These are phyloP conservation scores for Cardinalis cardinalis DNA, from an alignment of 2,113 vertebrate species.

Conservation along the genomic window DNA sequence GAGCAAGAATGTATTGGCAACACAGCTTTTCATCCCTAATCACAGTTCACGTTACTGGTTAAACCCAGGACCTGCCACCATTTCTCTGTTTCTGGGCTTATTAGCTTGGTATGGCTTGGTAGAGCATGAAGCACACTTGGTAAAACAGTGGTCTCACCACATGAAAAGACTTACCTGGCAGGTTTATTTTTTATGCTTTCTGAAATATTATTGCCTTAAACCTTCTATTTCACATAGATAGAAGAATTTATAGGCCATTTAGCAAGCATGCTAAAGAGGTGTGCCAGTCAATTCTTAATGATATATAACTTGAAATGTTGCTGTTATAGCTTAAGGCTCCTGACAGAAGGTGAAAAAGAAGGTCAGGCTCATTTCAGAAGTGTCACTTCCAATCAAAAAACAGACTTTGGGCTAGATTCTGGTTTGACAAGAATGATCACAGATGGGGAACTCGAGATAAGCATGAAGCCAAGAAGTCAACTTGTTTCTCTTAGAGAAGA, in stretches of 20 bases:
- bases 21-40: not conserved
- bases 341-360: conserved; percentile 45
- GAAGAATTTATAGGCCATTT: conserved; percentile 24
- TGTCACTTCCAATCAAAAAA: conserved; percentile 38
- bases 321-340: conserved; percentile 26
- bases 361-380: conserved; percentile 43
- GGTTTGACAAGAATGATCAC: conserved; percentile 14
- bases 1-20: not conserved
- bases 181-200: conserved; percentile 5
- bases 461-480: not conserved
- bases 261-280: conserved; percentile 13
- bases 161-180: not conserved
- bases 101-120: not conserved
- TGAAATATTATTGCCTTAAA: conserved; percentile 8
- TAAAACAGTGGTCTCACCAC: not conserved
- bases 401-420: conserved; percentile 16
- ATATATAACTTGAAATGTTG: conserved; percentile 18
- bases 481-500: not conserved
- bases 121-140: not conserved
- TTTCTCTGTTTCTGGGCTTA: not conserved
- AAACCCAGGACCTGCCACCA: not conserved
- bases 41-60: not conserved
- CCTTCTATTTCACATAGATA: not conserved
- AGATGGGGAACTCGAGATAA: not conserved
- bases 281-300: not conserved